Evolutionary conservation across 1,140 invertebrate genomes (phyloP), one percentile per base, ranked within the genome.

Genomic region (Trichonephila clavipes): DNA sequence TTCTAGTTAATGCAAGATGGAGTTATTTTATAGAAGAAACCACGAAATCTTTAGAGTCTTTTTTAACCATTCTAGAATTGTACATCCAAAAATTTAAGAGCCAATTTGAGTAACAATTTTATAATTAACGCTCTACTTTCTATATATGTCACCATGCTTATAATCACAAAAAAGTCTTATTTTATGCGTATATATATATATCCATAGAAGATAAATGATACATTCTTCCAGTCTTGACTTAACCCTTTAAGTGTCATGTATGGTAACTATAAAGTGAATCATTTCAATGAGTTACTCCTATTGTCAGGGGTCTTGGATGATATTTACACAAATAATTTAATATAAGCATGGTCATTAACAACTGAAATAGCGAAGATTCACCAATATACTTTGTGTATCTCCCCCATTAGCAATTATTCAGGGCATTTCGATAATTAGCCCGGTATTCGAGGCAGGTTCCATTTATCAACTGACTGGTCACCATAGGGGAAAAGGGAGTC

Each of bases 391-490:
- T 85, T 92, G 90, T 58, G 40, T n/a, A 92, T 8, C 19, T 44
- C 90, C 90, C 90, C 90, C 81, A 92, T 92, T 85, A 85, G 82
- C 90, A 83, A 92, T 92, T 92, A 92, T 85, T 92, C 82, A 92
- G 81, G 40, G 51, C 90, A 66, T 92, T 92, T 85, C 90, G 81
- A 92, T 92, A 92, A 92, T 92, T 92, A 85, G 77, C 34, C 66
- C 61, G 18, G 64, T 34, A 77, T 77, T 66, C 40, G 34, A 64
- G 34, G 82, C 24, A 85, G 59, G 61, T 34, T 64, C 72, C 81
- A 85, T 92, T 92, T 92, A 92, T 92, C 72, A 92, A 69, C 40
- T 21, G 34, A 92, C 40, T 85, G 90, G 90, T 66, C 82, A 92
- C 90, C 44, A 82, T 72, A 40, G 72, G 77, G 77, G 40, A 89